phyloP scores from a whole-genome alignment of 2,888 invertebrate genomes.

The Auanema freiburgensis region DNA sequence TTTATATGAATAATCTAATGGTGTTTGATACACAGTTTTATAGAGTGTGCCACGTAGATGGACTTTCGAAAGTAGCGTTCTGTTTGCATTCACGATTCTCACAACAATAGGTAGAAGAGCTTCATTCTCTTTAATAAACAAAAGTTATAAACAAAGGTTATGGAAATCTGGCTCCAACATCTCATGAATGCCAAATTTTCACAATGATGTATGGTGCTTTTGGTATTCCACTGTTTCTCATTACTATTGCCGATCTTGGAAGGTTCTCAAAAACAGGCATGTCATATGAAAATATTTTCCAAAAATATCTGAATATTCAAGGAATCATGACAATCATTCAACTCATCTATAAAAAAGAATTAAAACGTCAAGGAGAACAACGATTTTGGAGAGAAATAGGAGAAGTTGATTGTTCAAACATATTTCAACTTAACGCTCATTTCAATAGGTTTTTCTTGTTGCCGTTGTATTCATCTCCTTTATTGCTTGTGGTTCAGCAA shows the following conservation, averaged over 20 bases:
- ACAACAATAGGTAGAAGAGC: conserved; percentile 52
- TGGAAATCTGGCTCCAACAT: conserved; percentile 59
- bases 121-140: no score
- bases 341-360: conserved; percentile 50
- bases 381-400: conserved; percentile 54
- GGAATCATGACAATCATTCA: conserved; percentile 54
- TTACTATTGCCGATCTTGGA: conserved; percentile 61
- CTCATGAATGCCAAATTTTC: conserved; percentile 54
- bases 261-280: conserved; percentile 44
- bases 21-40: conserved; percentile 7
- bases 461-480: conserved; percentile 53
- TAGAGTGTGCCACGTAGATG: conserved; percentile 53
- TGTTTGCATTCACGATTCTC: conserved; percentile 61
- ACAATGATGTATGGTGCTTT: conserved; percentile 61
- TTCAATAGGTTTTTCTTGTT: conserved; percentile 52
- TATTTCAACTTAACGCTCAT: background rate
- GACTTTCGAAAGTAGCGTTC: conserved; percentile 57
- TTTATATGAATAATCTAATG: no score
- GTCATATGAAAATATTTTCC: conserved; percentile 6
- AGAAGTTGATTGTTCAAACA: conserved; percentile 31
- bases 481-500: conserved; percentile 59
- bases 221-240: conserved; percentile 60
- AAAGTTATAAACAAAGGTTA: no score
- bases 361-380: conserved; percentile 59
- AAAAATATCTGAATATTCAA: conserved; percentile 13